Conservation (phyloP, 2,797 vertebrate genomes). For the Telmatherina bonti region DNA sequence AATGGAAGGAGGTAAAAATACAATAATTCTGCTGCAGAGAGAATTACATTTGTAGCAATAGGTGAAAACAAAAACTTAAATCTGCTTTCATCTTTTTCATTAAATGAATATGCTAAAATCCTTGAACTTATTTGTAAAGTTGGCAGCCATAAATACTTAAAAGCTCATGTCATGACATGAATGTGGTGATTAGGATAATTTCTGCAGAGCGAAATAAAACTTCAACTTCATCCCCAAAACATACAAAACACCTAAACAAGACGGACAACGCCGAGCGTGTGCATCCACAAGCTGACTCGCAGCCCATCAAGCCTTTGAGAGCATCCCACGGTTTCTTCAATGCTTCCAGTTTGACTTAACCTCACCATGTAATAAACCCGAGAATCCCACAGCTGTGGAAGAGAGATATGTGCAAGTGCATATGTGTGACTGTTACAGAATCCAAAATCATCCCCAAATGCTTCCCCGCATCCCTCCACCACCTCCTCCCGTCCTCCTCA, state of each 20-base stretch:
- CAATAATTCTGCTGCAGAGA: not conserved
- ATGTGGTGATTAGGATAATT: not conserved
- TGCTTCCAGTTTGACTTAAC: constrained; percentile 58
- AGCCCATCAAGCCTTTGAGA: constrained; percentile 40
- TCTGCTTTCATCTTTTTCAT: not conserved
- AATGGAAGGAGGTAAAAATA: not conserved
- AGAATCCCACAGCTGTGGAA: constrained; percentile 54
- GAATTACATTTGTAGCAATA: not conserved
- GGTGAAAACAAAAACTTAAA: not conserved
- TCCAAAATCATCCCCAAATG: constrained; percentile 73
- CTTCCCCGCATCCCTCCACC: constrained; percentile 55
- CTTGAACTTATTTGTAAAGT: not conserved
- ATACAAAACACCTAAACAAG: not conserved
- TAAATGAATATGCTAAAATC: not conserved
- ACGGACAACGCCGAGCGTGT: no score
- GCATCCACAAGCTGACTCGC: constrained; percentile 42
- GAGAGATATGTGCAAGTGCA: constrained; percentile 48
- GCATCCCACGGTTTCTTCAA: constrained; percentile 37
- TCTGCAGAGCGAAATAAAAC: constrained; percentile 1
- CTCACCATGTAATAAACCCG: constrained; percentile 43
- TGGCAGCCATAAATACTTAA: constrained; percentile 1
- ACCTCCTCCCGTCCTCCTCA: constrained; percentile 62
- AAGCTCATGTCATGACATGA: not conserved
- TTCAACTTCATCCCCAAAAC: constrained; percentile 1
- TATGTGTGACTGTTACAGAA: constrained; percentile 70